Evolutionary conservation across 2,888 invertebrate species (phyloP), one percentile per base, ranked within the genome.

Genomic region (Malacosoma neustria): DNA sequence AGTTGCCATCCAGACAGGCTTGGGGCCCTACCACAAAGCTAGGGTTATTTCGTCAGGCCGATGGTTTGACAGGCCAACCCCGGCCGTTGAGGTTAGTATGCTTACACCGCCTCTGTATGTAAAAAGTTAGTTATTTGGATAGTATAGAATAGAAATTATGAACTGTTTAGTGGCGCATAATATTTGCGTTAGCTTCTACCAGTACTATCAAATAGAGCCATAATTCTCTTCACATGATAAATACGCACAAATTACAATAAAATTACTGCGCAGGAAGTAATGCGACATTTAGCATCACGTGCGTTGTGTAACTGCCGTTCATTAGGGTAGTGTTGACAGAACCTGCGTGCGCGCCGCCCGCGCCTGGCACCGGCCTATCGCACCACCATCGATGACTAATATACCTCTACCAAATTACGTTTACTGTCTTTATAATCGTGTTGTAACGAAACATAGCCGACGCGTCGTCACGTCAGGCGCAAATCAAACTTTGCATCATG

Each of bases 361-460:
- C 75, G 79, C 76, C 72, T 72, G 84, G 73, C 72, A 84, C 76
- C 66, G 61, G 36, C 70, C 63, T 84, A 84, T 84, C 84, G 81
- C 80, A 57, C 74, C 82, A 80, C 81, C 84, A 84, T 82, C 85
- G 80, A 82, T 84, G 84, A 84, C 82, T 84, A 85, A 84, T 81
- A 82, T 76, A 77, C 76, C 65, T 51, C 58, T 46, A 57, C 62
- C 52, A 53, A 42, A 39, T 45, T 48, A 46, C 41, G 47, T 48
- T 52, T 40, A 33, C 51, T 44, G 41, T 15, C 33, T 35, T 42
- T 33, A 35, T 33, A 33, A 49, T 48, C 50, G 41, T 59, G 51
- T 2, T 1, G 0, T 11, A 7, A 13, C 14, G 29, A 34, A 43
- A 46, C 44, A 53, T 37, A 46, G 49, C 14, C 36, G 12, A 37